phyloP scores from a whole-genome alignment of 2,113 vertebrate species.

The Philantomba maxwellii region DNA sequence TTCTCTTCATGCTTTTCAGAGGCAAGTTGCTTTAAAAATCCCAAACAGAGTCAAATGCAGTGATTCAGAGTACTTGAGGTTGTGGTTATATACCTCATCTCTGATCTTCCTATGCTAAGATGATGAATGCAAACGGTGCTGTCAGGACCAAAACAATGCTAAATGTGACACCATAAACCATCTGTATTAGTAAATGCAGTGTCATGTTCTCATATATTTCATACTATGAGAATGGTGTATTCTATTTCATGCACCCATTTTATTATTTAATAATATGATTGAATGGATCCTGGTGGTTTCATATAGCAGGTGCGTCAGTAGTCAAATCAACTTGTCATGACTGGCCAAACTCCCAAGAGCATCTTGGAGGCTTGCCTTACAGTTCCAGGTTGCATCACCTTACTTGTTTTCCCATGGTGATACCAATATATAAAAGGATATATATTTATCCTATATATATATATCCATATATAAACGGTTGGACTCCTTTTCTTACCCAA shows the following conservation, averaged over 20 bases:
- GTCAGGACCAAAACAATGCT: constrained; percentile 9
- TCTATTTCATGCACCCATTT: neutral
- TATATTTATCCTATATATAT: no score
- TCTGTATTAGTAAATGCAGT: constrained; percentile 14
- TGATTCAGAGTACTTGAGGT: neutral
- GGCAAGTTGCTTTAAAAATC: constrained; percentile 14
- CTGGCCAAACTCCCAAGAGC: neutral
- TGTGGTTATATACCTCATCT: neutral
- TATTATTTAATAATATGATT: neutral
- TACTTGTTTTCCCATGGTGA: neutral
- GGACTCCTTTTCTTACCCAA: neutral
- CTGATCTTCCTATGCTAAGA: constrained; percentile 22
- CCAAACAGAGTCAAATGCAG: neutral
- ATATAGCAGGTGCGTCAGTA: neutral
- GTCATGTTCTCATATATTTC: constrained; percentile 40
- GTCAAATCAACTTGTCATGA: neutral
- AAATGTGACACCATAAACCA: constrained; percentile 46
- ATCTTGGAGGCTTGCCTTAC: neutral
- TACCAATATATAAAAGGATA: no score
- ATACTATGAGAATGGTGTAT: neutral
- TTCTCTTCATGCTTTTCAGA: constrained; percentile 1
- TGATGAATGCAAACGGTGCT: constrained; percentile 40
- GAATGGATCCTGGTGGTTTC: neutral
- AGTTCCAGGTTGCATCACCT: neutral
- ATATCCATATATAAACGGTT: no score